Base-by-base conservation (phyloP, 2,888 invertebrate species). In the Tachina grossa region DNA sequence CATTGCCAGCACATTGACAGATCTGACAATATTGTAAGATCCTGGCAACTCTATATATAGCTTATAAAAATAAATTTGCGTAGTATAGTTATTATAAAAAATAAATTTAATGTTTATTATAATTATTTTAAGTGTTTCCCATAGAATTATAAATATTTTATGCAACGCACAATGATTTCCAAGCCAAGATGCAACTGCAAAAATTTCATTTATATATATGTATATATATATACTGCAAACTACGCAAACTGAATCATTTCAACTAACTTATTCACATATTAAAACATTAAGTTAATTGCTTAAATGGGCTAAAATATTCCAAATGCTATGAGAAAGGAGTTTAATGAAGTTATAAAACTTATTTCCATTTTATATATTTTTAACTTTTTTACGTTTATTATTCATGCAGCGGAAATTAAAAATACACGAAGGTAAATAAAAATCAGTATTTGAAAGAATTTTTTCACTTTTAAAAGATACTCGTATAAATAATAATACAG, bases 251-350 rank as follows among this genome's bases (percentile, higher is more conserved):
- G n/a, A 22, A 41, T 9, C 14, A n/a, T 13, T 45, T 9, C 43
- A 16, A 65, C 63, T 53, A 14, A 55, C 63, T 53, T 14, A 43
- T 22, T 53, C n/a, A 51, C n/a, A 59, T 61, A 31, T 45, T 39
- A 75, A 69, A 81, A 75, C 22, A 39, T 68, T 76, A 53, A 77
- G 51, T 81, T 68, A 78, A 71, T 78, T 75, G 63, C 47, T 85
- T 45, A 85, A 78, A 65, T 85, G 31, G 85, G 85, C 78, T 78
- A 85, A 84, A 22, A 81, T 77, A 43, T 51, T 68, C 31, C 59
- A 80, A 69, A 13, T 66, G 66, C 57, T 66, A 13, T 41, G 31
- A 72, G 53, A 13, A 47, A 49, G 19, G 47, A 53, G 11, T 49
- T 10, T 63, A 57, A 68, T 71, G 13, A 63, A 63, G 41, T 68